These are phyloP conservation scores for Athalia rosae DNA, from an alignment of 2,888 invertebrate species.

Conservation along the genomic window DNA sequence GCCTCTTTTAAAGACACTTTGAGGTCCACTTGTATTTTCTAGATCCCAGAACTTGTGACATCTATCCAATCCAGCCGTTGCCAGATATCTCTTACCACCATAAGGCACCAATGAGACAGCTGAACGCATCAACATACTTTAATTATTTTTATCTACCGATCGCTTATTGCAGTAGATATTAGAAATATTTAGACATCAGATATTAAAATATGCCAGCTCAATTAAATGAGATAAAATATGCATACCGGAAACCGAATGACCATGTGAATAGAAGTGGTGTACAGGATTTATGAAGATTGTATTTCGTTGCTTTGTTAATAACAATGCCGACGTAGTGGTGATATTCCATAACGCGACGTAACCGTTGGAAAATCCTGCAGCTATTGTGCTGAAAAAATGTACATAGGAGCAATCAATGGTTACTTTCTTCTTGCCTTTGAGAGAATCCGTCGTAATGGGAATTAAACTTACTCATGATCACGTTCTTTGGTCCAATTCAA, in stretches of 20 bases:
- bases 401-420: constrained; percentile 31
- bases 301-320: constrained; percentile 71
- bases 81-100: constrained; percentile 79
- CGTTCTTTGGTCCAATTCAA: constrained; percentile 68
- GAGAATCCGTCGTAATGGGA: constrained; percentile 10
- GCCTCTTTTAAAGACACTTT: constrained; percentile 70
- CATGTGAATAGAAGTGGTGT: constrained; percentile 78
- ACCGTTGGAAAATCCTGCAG: constrained; percentile 83
- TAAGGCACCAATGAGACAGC: constrained; percentile 73
- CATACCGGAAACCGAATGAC: constrained; percentile 78
- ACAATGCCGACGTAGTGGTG: constrained; percentile 74
- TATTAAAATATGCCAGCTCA: neutral
- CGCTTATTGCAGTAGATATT: neutral
- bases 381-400: constrained; percentile 70
- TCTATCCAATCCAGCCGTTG: constrained; percentile 81
- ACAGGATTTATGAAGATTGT: constrained; percentile 76
- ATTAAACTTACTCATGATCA: constrained; percentile 66
- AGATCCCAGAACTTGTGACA: constrained; percentile 84
- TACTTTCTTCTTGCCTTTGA: constrained; percentile 50
- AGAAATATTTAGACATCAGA: neutral
- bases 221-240: constrained; percentile 40
- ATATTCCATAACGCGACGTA: constrained; percentile 81
- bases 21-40: constrained; percentile 70
- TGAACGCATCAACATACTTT: constrained; percentile 52
- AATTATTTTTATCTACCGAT: neutral